Evolutionary conservation across 2,888 invertebrate species (phyloP), one percentile per base, ranked within the genome.

Genomic region (Rhagonycha lutea): DNA sequence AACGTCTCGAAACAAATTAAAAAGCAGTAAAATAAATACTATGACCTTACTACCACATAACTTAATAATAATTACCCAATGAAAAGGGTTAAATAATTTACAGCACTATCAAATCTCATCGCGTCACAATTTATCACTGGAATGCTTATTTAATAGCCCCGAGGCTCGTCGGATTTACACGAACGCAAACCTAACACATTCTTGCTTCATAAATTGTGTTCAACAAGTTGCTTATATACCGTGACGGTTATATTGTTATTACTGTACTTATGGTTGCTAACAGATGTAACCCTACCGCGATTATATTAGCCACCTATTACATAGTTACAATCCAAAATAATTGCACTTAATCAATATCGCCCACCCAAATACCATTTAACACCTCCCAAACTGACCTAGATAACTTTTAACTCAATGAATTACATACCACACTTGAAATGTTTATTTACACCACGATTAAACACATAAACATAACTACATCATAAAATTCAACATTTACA

Each of bases 171-270:
- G 86, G 85, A 84, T 85, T 82, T 82, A 83, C 84, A 86, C 86
- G 86, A 86, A 82, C 82, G 69, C 74, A 77, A 80, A 81, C 82
- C 84, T 85, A 84, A 82, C 82, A 82, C 84, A 85, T 85, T 85
- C 83, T 84, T 84, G 81, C 84, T 86, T 86, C 88, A 88, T 88
- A 88, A 88, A 88, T 88, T 87, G 85, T 84, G 84, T 87, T 88
- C 88, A 88, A 88, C 88, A 88, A 88, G 88, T 88, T 87, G 88
- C 86, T 87, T 86, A 88, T 88, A 87, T 86, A 87, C 86, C 84
- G 85, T 83, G 84, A 85, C 85, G 86, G 86, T 88, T 88, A 87
- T 88, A 88, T 88, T 88, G 88, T 88, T 88, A 88, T 88, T 88
- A 88, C 87, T 84, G 86, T 86, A 86, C 87, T 88, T 87, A 87